Percentiles rank a stretch among this genome's conserved stretches.
Conservation (phyloP, 30 jellyfish, hydroid and myxozoan species). For the Aurelia coerulea region DNA sequence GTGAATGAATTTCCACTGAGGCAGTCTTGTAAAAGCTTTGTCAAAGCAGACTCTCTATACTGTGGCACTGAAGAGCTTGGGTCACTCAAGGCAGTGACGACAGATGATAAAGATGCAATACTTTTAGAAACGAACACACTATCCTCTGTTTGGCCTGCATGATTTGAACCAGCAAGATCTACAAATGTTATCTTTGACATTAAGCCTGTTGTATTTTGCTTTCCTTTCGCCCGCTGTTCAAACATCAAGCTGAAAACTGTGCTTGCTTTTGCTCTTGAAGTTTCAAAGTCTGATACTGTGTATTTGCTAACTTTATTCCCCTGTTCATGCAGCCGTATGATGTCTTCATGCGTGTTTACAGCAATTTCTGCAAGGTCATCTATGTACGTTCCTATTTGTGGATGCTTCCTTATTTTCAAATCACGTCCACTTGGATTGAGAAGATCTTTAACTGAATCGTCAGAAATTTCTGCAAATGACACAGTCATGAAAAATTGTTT, state of each 20-base stretch:
- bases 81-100: conserved; percentile 45
- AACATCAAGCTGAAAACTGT: conserved; percentile 71
- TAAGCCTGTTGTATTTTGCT: conserved; percentile 45
- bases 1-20: conserved; percentile 87
- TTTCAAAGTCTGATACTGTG: conserved; percentile 64
- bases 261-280: conserved; percentile 62
- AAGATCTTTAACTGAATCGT: conserved; percentile 76
- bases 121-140: conserved; percentile 66
- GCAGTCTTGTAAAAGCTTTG: conserved; percentile 76
- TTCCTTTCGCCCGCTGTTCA: conserved; percentile 79
- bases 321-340: conserved; percentile 82
- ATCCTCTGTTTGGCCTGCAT: conserved; percentile 82
- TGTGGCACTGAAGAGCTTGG: conserved; percentile 56
- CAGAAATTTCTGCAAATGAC: conserved; percentile 80
- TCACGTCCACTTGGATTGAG: conserved; percentile 92
- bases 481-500: conserved; percentile 80
- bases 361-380: conserved; percentile 91
- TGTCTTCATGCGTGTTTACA: conserved; percentile 82
- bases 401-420: conserved; percentile 85
- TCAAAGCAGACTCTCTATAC: conserved; percentile 74
- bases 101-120: conserved; percentile 54
- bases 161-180: conserved; percentile 86
- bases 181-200: conserved; percentile 76
- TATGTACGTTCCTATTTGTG: conserved; percentile 82
- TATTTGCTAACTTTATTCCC: conserved; percentile 84